phyloP scores from a whole-genome alignment of 2,797 vertebrate species.

The Dryobates pubescens region DNA sequence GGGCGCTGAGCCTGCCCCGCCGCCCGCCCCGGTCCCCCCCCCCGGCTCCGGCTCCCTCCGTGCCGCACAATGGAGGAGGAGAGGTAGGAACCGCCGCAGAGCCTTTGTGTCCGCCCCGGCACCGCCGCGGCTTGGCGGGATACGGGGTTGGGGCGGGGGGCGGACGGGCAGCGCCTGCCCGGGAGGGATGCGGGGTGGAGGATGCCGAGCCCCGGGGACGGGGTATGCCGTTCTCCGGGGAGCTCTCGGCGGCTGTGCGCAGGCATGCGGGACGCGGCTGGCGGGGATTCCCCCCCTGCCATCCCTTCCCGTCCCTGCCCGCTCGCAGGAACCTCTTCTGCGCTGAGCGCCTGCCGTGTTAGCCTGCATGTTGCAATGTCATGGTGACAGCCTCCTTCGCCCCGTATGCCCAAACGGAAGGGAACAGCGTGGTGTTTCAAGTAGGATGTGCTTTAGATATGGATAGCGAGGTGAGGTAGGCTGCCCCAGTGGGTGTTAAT shows the following conservation, averaged over 20 bases:
- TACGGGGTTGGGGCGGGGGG: no score
- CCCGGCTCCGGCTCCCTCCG: neutral
- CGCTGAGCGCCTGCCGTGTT: neutral
- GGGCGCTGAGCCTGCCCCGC: conserved; percentile 20
- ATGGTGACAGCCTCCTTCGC: conserved; percentile 10
- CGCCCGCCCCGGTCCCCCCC: neutral
- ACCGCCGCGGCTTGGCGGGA: neutral
- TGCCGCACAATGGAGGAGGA: conserved; percentile 76
- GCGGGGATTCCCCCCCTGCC: neutral
- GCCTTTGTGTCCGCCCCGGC: neutral
- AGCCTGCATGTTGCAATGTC: neutral
- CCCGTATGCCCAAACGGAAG: neutral
- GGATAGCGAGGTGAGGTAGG: neutral
- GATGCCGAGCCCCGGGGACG: neutral
- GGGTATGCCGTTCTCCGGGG: neutral
- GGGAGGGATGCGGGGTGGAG: neutral
- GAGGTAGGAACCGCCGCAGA: conserved; percentile 67
- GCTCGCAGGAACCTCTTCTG: neutral
- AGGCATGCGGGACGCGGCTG: neutral
- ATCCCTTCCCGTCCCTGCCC: neutral
- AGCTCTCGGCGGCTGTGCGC: neutral
- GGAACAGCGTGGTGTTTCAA: fast-evolving
- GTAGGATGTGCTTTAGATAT: fast-evolving
- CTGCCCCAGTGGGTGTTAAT: neutral
- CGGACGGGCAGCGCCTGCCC: neutral